Evolutionary conservation across 2,888 invertebrate genomes (phyloP).

Genomic region (Pachycephus smyrnensis): DNA sequence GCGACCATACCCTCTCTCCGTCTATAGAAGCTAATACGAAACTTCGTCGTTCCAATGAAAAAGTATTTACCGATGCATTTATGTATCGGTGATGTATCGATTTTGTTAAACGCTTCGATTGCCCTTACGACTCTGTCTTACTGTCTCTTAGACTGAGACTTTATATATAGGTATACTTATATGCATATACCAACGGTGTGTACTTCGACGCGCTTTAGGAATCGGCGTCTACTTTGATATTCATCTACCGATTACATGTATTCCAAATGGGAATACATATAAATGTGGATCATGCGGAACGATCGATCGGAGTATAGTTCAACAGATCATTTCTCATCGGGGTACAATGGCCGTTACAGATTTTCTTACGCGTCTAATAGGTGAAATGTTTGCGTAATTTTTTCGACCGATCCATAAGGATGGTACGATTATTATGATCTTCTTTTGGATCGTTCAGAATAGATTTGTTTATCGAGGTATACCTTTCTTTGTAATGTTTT

Average conservation of each 20-base stretch:
- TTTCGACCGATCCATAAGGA: not conserved
- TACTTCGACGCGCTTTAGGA: constrained; percentile 11
- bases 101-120: not conserved
- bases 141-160: not conserved
- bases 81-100: constrained; percentile 50
- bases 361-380: constrained; percentile 8
- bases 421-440: not conserved
- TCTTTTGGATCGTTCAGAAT: not conserved
- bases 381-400: not conserved
- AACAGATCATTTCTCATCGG: constrained; percentile 20
- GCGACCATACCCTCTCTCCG: not conserved
- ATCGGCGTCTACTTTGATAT: constrained; percentile 12
- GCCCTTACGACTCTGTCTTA: not conserved
- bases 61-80: constrained; percentile 53
- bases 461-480: not conserved
- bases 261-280: constrained; percentile 34
- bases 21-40: not conserved
- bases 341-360: constrained; percentile 25
- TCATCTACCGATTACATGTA: constrained; percentile 29
- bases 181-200: not conserved
- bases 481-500: not conserved
- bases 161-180: not conserved
- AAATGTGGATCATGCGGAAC: constrained; percentile 20
- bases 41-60: not conserved
- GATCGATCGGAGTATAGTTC: not conserved